Conservation (phyloP, 2,888 invertebrate species). For the Luperina nickerlii region DNA sequence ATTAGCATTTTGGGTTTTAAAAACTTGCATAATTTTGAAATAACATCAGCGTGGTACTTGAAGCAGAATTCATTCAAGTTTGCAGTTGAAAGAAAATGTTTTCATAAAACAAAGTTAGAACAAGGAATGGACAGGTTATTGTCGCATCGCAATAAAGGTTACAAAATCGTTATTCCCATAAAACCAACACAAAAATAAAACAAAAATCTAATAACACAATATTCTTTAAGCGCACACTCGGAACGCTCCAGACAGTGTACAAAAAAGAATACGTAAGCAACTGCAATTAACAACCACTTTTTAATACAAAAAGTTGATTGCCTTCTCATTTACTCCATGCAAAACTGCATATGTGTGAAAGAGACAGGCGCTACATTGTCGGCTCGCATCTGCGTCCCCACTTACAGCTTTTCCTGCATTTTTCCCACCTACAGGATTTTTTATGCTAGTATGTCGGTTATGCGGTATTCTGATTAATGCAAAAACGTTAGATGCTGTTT, state of each 20-base stretch:
- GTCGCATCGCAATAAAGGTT: neutral
- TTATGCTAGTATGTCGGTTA: slow-evolving; percentile 70
- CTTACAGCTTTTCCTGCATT: slow-evolving; percentile 76
- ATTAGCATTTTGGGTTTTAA: slow-evolving; percentile 15
- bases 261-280: slow-evolving; percentile 70
- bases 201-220: slow-evolving; percentile 63
- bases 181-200: slow-evolving; percentile 41
- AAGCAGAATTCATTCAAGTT: slow-evolving; percentile 7
- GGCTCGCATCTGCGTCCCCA: slow-evolving; percentile 74
- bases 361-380: slow-evolving; percentile 65
- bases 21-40: slow-evolving; percentile 33
- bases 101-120: slow-evolving; percentile 21
- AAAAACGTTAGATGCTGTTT: slow-evolving; percentile 45
- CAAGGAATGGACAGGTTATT: neutral
- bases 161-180: slow-evolving; percentile 33
- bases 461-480: slow-evolving; percentile 51
- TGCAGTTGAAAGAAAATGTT: neutral
- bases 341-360: slow-evolving; percentile 55
- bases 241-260: slow-evolving; percentile 60
- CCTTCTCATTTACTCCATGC: slow-evolving; percentile 50
- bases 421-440: slow-evolving; percentile 74
- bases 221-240: slow-evolving; percentile 63
- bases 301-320: slow-evolving; percentile 63
- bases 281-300: slow-evolving; percentile 76
- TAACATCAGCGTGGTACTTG: slow-evolving; percentile 4